Evolutionary conservation across 2,113 vertebrate species (phyloP), one percentile per base, ranked within the genome.

Genomic region (Brachyhypopomus gauderio): DNA sequence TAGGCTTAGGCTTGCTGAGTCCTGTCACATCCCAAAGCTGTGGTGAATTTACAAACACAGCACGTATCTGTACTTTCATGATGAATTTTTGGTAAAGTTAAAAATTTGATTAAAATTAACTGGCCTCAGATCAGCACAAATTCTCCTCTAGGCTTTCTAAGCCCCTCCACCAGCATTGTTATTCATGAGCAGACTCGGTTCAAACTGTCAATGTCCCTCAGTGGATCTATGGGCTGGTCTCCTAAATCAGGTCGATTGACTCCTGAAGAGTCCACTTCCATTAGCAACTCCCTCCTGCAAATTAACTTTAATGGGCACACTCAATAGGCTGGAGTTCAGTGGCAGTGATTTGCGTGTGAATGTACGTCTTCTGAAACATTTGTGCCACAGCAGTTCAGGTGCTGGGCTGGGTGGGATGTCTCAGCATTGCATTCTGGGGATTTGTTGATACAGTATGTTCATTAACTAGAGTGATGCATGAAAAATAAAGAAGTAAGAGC

Each of bases 241-340:
- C 91, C 87, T 93, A 92, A 92, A 93, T 92, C 92, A 92, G 92
- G 89, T 91, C 87, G 89, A 92, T 91, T 92, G 92, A 92, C 91
- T 92, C 86, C 87, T 90, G 87, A 90, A 90, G 91, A 91, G 89
- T 91, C 90, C 90, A 88, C 89, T 92, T 92, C 92, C 91, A 93
- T 93, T 92, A 93, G 91, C 92, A 92, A 91, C 91, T 92, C 92
- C 92, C 90, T 90, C 88, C 87, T 85, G 91, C 91, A 92, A 93
- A 93, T 93, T 92, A 92, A 92, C 92, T 92, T 93, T 92, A 93
- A 92, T 91, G 91, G 91, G 87, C 83, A 86, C 90, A 90, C 87
- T 93, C 91, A 91, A 93, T 93, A 92, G 90, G 91, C 58, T 75
- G 64, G 66, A 25, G 59, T 69, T 75, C 72, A 90, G 90, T 90